These are phyloP conservation scores for Sebastes matsubarae DNA, from an alignment of 2,797 vertebrate species.

Conservation along the genomic window DNA sequence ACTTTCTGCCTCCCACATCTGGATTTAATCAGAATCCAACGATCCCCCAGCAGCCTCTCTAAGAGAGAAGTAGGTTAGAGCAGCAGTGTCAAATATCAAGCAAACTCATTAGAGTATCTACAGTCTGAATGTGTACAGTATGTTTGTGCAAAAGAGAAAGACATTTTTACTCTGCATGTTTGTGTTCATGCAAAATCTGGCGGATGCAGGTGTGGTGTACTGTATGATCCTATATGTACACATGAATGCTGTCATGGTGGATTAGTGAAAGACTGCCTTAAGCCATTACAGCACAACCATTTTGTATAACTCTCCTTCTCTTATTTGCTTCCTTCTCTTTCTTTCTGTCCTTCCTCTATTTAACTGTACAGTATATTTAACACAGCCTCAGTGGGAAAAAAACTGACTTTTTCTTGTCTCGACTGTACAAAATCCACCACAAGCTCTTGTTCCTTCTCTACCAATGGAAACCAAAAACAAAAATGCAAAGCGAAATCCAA, in stretches of 20 bases:
- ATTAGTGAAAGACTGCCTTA: neutral
- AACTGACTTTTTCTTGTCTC: neutral
- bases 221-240: neutral
- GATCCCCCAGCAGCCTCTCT: constrained; percentile 44
- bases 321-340: neutral
- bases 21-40: constrained; percentile 55
- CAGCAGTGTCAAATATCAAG: constrained; percentile 53
- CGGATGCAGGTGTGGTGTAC: neutral
- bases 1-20: constrained; percentile 53
- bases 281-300: neutral
- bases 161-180: neutral
- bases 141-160: neutral
- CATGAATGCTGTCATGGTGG: neutral
- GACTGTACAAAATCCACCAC: neutral
- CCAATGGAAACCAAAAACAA: neutral
- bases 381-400: neutral
- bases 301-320: neutral
- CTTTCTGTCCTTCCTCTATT: neutral
- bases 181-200: neutral
- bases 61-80: constrained; percentile 47
- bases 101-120: constrained; percentile 34
- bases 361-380: neutral
- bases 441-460: neutral
- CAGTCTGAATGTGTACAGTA: constrained; percentile 1
- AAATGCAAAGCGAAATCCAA: neutral